These are phyloP conservation scores for Mesopsocus fuscifrons DNA, from an alignment of 2,888 invertebrate species.

Conservation along the genomic window DNA sequence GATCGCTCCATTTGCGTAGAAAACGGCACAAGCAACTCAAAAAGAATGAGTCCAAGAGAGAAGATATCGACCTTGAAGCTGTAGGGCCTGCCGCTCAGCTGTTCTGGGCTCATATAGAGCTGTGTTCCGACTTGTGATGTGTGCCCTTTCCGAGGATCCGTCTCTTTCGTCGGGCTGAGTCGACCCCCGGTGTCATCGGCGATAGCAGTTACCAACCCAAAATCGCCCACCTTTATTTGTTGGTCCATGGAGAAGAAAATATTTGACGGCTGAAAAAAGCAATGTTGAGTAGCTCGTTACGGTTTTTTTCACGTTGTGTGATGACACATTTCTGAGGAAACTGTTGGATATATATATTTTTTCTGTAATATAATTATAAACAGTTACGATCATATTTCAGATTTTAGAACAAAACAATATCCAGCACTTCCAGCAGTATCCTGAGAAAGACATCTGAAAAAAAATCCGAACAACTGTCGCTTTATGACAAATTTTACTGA, in stretches of 20 bases:
- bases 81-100: conserved; percentile 52
- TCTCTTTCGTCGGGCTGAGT: conserved; percentile 15
- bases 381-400: too few species aligned
- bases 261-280: conserved; percentile 50
- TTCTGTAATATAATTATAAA: too few species aligned
- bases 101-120: conserved; percentile 97
- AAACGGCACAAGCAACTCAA: conserved; percentile 82
- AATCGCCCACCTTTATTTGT: conserved; percentile 89
- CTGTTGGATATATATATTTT: too few species aligned
- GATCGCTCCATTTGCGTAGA: conserved; percentile 79
- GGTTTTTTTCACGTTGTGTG: too few species aligned
- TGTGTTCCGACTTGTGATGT: conserved; percentile 62
- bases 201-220: conserved; percentile 89
- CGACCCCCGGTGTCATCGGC: conserved; percentile 29
- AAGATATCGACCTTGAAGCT: conserved; percentile 90
- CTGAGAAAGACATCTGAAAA: too few species aligned
- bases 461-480: conserved; percentile 10
- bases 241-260: conserved; percentile 86
- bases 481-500: too few species aligned
- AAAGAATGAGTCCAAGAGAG: conserved; percentile 81
- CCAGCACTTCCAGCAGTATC: too few species aligned
- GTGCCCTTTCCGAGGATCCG: conserved; percentile 26
- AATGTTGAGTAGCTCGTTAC: too few species aligned
- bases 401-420: too few species aligned
- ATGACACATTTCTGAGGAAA: too few species aligned